Evolutionary conservation across 2,888 invertebrate species (phyloP).

Genomic region (Erynnis tages): DNA sequence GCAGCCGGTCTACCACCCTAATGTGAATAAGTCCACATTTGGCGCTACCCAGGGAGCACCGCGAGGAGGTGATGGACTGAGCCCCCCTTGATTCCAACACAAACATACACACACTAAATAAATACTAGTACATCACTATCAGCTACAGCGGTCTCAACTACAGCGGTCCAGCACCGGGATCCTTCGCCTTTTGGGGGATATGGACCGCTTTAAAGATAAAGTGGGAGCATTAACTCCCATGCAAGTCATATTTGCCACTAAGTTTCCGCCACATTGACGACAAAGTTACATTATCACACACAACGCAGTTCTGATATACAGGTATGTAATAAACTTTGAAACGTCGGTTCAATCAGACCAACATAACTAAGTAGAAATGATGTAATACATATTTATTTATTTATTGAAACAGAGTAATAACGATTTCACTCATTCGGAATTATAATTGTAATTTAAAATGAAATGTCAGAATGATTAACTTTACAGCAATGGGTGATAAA

Average conservation of each 20-base stretch:
- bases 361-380: background rate
- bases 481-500: no score
- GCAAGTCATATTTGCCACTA: background rate
- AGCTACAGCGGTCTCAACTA: no score
- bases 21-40: slow-evolving; percentile 73
- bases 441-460: background rate
- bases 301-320: slow-evolving; percentile 6
- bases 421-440: slow-evolving; percentile 6
- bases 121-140: no score
- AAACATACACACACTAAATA: slow-evolving; percentile 34
- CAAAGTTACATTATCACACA: slow-evolving; percentile 7
- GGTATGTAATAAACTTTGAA: slow-evolving; percentile 9
- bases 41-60: slow-evolving; percentile 80
- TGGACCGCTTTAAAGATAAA: slow-evolving; percentile 1
- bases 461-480: no score
- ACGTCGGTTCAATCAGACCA: background rate
- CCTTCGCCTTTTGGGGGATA: background rate
- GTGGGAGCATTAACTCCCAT: background rate
- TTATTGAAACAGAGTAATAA: background rate
- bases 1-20: slow-evolving; percentile 33
- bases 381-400: background rate
- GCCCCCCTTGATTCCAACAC: slow-evolving; percentile 71
- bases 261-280: background rate
- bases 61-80: slow-evolving; percentile 78
- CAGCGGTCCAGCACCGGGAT: background rate